Percentiles rank a stretch among this genome's conserved stretches.
Conservation (phyloP, 2,797 vertebrate species). For the Botia almorhae region DNA sequence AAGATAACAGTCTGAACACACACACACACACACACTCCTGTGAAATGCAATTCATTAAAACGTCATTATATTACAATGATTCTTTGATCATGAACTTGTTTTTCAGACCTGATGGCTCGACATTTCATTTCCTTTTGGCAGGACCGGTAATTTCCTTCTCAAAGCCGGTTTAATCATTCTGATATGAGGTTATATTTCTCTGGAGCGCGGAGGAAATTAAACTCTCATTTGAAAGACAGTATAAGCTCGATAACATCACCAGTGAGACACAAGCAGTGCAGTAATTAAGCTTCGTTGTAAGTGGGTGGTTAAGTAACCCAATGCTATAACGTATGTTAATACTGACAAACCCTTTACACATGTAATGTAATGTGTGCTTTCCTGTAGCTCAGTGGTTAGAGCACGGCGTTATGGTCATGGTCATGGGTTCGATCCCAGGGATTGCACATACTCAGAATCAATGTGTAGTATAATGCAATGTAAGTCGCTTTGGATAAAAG, state of each 20-base stretch:
- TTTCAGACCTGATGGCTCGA: slow-evolving; percentile 49
- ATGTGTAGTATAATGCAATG: too few relatives aligned
- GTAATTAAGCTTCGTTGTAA: not conserved
- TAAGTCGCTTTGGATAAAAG: too few relatives aligned
- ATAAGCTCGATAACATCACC: slow-evolving; percentile 66
- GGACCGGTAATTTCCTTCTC: slow-evolving; percentile 68
- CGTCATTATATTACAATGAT: too few relatives aligned
- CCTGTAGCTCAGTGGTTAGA: too few relatives aligned
- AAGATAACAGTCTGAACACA: not conserved
- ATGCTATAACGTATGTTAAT: not conserved
- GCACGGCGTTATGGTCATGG: too few relatives aligned
- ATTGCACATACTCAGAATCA: too few relatives aligned
- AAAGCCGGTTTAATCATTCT: slow-evolving; percentile 64
- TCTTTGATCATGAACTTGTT: slow-evolving; percentile 40
- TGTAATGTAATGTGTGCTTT: too few relatives aligned
- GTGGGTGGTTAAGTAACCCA: not conserved
- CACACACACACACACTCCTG: too few relatives aligned
- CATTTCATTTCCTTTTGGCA: slow-evolving; percentile 68
- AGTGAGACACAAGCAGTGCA: slow-evolving; percentile 61
- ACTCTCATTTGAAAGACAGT: slow-evolving; percentile 62
- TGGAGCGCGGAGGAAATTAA: slow-evolving; percentile 68
- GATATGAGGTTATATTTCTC: slow-evolving; percentile 60
- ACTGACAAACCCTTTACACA: not conserved
- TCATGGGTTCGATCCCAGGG: too few relatives aligned
- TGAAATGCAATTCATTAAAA: too few relatives aligned